Evolutionary conservation across 2,888 invertebrate genomes (phyloP), one percentile per base, ranked within the genome.

Genomic region (Brenthis ino): DNA sequence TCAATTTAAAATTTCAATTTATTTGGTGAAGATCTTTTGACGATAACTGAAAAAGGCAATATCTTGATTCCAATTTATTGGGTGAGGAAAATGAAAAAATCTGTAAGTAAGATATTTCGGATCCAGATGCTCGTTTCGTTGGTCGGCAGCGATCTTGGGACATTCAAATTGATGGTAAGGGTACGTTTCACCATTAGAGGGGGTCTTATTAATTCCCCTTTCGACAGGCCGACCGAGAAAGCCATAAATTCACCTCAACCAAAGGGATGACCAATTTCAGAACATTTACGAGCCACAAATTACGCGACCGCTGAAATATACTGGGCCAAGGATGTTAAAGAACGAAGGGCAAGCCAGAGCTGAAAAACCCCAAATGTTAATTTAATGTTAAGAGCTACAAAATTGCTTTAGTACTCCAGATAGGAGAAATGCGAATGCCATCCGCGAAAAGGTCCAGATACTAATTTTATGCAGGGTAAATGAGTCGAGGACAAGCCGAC

Each of bases 211-310:
- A 92, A 93, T 93, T 93, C 89, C 90, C 91, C 91, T 93, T 93
- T 93, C 92, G 92, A 92, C 92, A 92, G 91, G 87, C 90, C 90
- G 86, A 86, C 90, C 91, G 91, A 90, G 88, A 83, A 89, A 89
- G 88, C 91, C 86, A 92, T 93, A 93, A 93, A 93, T 93, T 92
- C 88, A 88, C 90, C 91, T 91, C 91, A 77, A 89, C 92, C 93
- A 91, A 92, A 93, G 91, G 93, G 92, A 93, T 93, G 92, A 93
- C 93, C 93, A 93, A 93, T 93, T 93, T 93, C 91, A 89, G 92
- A 92, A 91, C 93, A 92, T 92, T 93, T 92, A 92, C 92, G 92
- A 91, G 89, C 93, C 92, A 93, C 92, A 93, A 93, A 93, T 93
- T 92, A 92, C 93, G 88, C 89, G 89, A 88, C 91, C 91, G 87